A percentile compares a stretch with the other conserved stretches of the same genome.
phyloP scores from a whole-genome alignment of 53 echinoderm and acorn worm genomes.

The Holothuria leucospilota region DNA sequence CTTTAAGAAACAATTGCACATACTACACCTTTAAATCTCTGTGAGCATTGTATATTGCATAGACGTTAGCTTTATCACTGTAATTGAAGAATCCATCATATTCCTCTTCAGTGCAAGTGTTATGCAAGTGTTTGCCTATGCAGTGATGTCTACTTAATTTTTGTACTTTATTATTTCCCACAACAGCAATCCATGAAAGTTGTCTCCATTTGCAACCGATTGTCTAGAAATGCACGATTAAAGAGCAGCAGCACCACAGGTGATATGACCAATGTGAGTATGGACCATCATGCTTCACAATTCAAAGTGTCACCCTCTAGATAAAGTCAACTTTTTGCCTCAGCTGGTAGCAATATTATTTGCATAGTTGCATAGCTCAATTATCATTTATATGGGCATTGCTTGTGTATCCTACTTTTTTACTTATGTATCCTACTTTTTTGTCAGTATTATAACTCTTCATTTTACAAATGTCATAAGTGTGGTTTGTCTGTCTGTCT shows the following conservation, averaged over 20 bases:
- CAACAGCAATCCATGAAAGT: conserved; percentile 95
- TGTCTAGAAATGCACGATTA: conserved; percentile 85
- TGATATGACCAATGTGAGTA: conserved; percentile 82
- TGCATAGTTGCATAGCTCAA: not conserved
- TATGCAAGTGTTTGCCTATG: no score
- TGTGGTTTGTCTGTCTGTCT: not conserved
- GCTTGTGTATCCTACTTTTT: not conserved
- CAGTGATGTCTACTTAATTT: no score
- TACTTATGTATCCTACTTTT: not conserved
- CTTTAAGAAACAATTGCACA: no score
- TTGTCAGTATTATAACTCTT: no score
- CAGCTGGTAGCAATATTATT: conserved; percentile 12
- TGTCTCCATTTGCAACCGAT: conserved; percentile 89
- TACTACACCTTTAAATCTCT: no score
- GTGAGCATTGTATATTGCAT: no score
- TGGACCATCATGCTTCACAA: not conserved
- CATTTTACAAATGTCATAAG: not conserved
- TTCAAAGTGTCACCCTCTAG: not conserved
- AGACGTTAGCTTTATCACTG: no score
- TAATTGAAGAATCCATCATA: no score
- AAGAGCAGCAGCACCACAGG: conserved; percentile 79
- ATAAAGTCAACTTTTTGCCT: not conserved
- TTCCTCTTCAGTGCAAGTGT: no score
- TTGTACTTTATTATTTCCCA: not conserved
- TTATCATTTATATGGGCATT: conserved; percentile 1